Conservation (phyloP, 2,113 vertebrate genomes). For the Rhea americana region DNA sequence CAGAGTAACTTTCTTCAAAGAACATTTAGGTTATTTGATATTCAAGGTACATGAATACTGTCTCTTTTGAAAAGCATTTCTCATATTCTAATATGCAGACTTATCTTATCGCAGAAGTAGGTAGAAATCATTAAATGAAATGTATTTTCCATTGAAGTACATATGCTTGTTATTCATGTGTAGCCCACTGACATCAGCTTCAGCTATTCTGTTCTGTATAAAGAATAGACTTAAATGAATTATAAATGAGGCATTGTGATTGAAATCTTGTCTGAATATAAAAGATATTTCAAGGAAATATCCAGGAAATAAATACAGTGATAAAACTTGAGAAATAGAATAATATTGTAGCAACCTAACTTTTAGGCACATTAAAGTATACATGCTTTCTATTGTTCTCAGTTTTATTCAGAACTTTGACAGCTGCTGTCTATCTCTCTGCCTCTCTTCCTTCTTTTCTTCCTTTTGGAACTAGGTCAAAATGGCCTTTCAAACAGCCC, state of each 20-base stretch:
- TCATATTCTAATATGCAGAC: neutral
- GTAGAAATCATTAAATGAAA: conserved; percentile 15
- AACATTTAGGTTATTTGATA: neutral
- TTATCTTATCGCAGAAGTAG: neutral
- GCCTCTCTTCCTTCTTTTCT: neutral
- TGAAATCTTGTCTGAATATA: conserved; percentile 52
- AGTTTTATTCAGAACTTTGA: neutral
- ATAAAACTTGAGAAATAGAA: neutral
- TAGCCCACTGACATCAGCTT: neutral
- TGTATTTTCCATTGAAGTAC: conserved; percentile 18
- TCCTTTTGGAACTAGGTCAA: neutral
- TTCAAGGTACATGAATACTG: neutral
- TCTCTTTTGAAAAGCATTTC: neutral
- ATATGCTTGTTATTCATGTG: conserved; percentile 12
- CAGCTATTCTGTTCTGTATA: conserved; percentile 29
- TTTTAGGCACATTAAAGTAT: neutral
- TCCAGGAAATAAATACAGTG: neutral
- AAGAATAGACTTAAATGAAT: conserved; percentile 46
- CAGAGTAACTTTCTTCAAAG: neutral
- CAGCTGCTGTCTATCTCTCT: neutral
- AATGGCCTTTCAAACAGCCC: neutral
- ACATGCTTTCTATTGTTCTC: neutral
- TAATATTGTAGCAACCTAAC: neutral
- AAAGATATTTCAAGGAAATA: neutral
- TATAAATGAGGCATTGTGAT: conserved; percentile 47